Percentiles rank a stretch among this genome's conserved stretches.
Evolutionary conservation across 1,140 invertebrate species (phyloP).

Genomic region (Anastatus disparis): DNA sequence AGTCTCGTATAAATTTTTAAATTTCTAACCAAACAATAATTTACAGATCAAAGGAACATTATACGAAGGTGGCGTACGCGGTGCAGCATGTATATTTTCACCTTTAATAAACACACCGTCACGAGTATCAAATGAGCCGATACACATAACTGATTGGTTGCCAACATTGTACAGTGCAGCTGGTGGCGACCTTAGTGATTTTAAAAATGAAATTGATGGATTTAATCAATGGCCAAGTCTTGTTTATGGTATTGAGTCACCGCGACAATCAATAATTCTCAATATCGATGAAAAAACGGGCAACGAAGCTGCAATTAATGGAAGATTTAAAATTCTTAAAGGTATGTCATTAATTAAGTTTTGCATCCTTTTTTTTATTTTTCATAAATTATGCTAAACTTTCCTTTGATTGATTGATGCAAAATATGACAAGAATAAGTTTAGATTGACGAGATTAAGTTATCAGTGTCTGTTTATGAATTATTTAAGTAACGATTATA

Average conservation of each 20-base stretch:
- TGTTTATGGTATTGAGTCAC: not conserved
- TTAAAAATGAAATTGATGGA: conserved; percentile 57
- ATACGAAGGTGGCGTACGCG: conserved; percentile 77
- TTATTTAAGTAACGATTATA: no score
- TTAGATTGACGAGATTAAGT: no score
- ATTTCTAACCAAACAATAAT: not conserved
- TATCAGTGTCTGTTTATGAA: no score
- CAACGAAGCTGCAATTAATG: conserved; percentile 47
- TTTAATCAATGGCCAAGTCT: conserved; percentile 66
- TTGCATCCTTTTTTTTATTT: no score
- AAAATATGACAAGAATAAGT: no score
- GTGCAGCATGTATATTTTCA: conserved; percentile 71
- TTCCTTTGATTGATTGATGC: no score
- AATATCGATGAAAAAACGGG: conserved; percentile 52
- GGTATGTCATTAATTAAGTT: conserved; percentile 44
- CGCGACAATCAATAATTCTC: conserved; percentile 45
- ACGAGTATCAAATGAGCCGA: conserved; percentile 70
- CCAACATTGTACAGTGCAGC: conserved; percentile 73
- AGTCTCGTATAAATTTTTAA: no score
- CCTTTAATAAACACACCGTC: conserved; percentile 63
- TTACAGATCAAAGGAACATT: conserved; percentile 62
- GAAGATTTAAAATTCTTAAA: conserved; percentile 53
- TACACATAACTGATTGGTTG: conserved; percentile 81
- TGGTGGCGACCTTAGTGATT: conserved; percentile 59
- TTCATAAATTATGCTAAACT: no score